phyloP scores from a whole-genome alignment of 2,113 vertebrate species.

The Acinonyx jubatus region DNA sequence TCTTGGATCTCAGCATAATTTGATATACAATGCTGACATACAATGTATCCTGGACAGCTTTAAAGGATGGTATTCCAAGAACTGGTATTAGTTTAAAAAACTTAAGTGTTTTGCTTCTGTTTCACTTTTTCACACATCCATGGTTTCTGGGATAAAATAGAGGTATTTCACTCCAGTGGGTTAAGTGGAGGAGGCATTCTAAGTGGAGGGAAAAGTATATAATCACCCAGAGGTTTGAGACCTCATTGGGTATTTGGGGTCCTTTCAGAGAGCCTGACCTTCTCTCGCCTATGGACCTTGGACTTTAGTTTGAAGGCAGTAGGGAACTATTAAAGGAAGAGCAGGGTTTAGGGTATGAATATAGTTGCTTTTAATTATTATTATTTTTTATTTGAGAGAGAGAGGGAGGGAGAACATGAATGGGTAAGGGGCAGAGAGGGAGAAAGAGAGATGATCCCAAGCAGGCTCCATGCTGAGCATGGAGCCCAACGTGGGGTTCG shows the following conservation, averaged over 20 bases:
- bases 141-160: not conserved
- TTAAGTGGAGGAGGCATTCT: not conserved
- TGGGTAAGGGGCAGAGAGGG: no score
- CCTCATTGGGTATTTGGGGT: not conserved
- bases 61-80: constrained; percentile 35
- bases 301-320: not conserved
- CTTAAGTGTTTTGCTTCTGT: not conserved
- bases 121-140: not conserved
- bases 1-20: not conserved
- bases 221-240: not conserved
- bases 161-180: not conserved
- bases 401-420: no score
- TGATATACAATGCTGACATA: not conserved
- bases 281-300: not conserved
- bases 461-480: no score
- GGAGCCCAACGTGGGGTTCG: no score
- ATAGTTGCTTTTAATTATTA: constrained; percentile 16
- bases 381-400: no score
- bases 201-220: not conserved
- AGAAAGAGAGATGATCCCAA: no score
- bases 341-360: constrained; percentile 7
- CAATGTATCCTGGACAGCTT: not conserved
- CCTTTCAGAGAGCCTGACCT: not conserved
- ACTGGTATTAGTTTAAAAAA: not conserved
- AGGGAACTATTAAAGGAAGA: not conserved